Percentiles rank a stretch among this genome's conserved stretches.
Conservation (phyloP, 2,797 vertebrate species). For the Spinus olivaceus region DNA sequence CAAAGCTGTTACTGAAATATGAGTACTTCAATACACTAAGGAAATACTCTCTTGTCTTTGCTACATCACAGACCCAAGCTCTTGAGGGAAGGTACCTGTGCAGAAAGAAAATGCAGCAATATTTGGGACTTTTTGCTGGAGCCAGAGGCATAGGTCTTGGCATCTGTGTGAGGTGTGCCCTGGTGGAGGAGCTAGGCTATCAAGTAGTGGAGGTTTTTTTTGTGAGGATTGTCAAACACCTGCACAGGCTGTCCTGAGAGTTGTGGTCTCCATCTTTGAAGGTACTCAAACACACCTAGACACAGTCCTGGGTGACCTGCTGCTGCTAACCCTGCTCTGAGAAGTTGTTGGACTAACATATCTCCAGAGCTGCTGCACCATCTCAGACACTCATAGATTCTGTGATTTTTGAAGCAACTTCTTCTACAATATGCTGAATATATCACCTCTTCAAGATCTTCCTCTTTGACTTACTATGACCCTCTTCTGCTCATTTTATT, state of each 20-base stretch:
- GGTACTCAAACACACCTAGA: background rate
- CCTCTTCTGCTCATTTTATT: background rate
- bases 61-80: background rate
- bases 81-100: background rate
- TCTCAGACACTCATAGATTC: background rate
- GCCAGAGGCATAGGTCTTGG: background rate
- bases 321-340: background rate
- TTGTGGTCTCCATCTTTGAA: background rate
- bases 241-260: background rate
- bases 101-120: background rate
- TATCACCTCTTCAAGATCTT: background rate
- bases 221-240: background rate
- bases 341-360: background rate
- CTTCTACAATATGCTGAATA: background rate
- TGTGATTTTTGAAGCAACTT: background rate
- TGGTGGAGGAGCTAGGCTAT: background rate
- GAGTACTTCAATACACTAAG: background rate
- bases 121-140: background rate
- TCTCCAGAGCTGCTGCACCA: background rate
- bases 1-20: background rate
- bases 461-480: background rate
- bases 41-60: background rate
- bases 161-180: fast-evolving
- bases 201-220: background rate
- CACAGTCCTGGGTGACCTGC: background rate